phyloP scores from a whole-genome alignment of 2,113 vertebrate species.

The Laticauda colubrina region DNA sequence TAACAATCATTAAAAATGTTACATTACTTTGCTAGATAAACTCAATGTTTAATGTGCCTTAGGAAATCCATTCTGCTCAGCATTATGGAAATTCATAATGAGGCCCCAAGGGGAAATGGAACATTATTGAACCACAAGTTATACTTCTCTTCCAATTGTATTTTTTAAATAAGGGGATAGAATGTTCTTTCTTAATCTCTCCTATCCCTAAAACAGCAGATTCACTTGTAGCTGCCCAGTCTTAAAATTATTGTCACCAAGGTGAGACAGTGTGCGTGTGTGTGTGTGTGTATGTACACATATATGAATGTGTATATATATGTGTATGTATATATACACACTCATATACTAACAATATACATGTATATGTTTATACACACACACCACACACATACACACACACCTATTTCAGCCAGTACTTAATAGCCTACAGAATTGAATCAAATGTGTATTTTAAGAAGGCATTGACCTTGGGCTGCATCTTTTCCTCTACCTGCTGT shows the following conservation, averaged over 20 bases:
- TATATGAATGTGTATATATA: background rate
- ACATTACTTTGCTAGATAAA: background rate
- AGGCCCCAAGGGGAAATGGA: background rate
- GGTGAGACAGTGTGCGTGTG: constrained; percentile 15
- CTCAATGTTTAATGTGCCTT: background rate
- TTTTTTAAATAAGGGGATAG: background rate
- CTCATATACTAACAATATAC: background rate
- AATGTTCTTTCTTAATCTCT: background rate
- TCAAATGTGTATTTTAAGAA: constrained; percentile 60
- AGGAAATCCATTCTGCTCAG: background rate
- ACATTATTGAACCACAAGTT: background rate
- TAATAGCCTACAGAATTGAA: constrained; percentile 52
- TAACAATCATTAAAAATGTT: background rate
- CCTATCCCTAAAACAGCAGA: background rate
- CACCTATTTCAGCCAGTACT: constrained; percentile 36
- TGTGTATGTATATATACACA: too few relatives aligned
- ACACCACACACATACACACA: constrained; percentile 44
- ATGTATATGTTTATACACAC: background rate
- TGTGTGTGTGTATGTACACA: background rate
- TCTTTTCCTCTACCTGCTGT: constrained; percentile 52
- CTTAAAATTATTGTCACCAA: constrained; percentile 37
- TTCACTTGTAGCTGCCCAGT: background rate
- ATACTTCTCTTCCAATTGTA: too few relatives aligned
- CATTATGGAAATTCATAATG: background rate
- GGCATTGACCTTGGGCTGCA: constrained; percentile 50